Conservation (phyloP, 2,888 invertebrate species). For the Eupithecia centaureata region DNA sequence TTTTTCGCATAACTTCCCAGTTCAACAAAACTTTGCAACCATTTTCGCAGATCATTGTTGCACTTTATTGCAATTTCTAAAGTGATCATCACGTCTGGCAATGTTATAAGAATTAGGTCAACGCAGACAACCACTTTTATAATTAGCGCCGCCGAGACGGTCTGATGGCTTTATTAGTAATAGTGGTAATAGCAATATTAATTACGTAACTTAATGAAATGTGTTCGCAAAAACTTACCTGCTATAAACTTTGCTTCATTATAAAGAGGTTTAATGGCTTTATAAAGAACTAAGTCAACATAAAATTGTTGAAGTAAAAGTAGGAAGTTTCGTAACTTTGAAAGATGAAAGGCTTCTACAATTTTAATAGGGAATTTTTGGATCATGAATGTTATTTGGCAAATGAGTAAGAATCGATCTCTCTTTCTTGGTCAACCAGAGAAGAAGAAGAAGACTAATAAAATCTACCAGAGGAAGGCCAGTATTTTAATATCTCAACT, state of each 20-base stretch:
- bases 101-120: conserved; percentile 28
- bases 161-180: conserved; percentile 30
- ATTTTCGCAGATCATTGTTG: no score
- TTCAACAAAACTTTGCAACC: no score
- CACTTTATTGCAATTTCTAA: conserved; percentile 2
- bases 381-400: no score
- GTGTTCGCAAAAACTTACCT: not conserved
- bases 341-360: no score
- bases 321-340: not conserved
- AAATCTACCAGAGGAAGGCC: no score
- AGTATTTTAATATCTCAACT: no score
- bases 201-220: conserved; percentile 29
- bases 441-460: no score
- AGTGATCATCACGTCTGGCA: conserved; percentile 13
- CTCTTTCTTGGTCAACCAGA: no score
- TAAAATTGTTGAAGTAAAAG: not conserved
- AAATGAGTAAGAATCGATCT: no score
- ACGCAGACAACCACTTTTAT: conserved; percentile 27
- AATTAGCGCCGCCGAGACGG: conserved; percentile 27
- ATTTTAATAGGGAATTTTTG: no score
- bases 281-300: not conserved
- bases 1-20: no score
- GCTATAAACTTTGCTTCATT: not conserved
- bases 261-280: conserved; percentile 6
- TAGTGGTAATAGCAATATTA: conserved; percentile 18